Base-by-base conservation (phyloP, 2,797 vertebrate species). In the Linurgus olivaceus region DNA sequence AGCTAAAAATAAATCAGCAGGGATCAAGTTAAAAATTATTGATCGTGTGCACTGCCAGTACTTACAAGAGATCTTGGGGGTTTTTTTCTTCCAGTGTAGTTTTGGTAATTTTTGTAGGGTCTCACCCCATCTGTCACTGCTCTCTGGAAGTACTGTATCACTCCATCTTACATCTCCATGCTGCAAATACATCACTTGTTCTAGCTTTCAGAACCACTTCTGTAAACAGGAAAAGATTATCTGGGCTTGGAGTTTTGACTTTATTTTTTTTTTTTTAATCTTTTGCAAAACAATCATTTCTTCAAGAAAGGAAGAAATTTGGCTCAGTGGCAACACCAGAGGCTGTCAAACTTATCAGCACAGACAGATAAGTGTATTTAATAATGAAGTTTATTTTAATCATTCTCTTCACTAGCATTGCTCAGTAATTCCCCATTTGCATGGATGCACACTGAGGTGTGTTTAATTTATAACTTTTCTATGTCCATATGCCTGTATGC, bases 101-200 rank as follows among this genome's bases (percentile, higher is more conserved):
- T 93, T 92, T 83, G 85, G 74, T 75, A 37, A 76, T 94, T 74
- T 88, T 87, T 42, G 13, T 90, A 38, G 63, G 85, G 45, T 86
- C 63, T 58, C 59, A 88, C 2, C 17, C 74, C 25, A 2, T 37
- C 48, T 23, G 88, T 65, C 18, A 91, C 86, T 57, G 59, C 80
- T 51, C 74, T 96, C 28, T 81, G 92, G 70, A 96, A 91, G 40
- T 70, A 70, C 51, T 93, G 57, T 72, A 76, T 82, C 63, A 55
- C 52, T 73, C 70, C 82, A 16, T 59, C 76, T 52, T 90, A 73
- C 52, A 90, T 47, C 61, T 90, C 63, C 63, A 5, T 57, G 50
- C 78, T 95, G 51, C n/a, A 68, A 80, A 90, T 5, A 3, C 86
- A 63, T 91, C 47, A 1, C 48, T 88, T 83, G 37, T 57, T 79